phyloP scores from a whole-genome alignment of 2,888 invertebrate genomes.

The Zaprionus bogoriensis region DNA sequence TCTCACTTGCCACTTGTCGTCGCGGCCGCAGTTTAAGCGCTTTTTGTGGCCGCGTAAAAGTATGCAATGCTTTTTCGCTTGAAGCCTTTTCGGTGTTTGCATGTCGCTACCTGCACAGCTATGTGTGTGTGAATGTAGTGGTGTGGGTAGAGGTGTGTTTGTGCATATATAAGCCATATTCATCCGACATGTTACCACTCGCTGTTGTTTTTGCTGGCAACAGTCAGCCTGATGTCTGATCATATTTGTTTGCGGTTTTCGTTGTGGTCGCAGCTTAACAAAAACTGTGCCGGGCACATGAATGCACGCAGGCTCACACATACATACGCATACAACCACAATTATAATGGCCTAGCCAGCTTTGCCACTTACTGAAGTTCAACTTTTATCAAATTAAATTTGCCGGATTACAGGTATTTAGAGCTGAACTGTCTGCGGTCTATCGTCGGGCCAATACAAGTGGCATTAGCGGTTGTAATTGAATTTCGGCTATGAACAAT shows the following conservation, averaged over 20 bases:
- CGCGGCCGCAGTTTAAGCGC: not conserved
- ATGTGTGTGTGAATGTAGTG: not conserved
- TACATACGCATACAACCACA: constrained; percentile 38
- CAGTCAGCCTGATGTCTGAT: constrained; percentile 66
- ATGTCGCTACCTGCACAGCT: constrained; percentile 19
- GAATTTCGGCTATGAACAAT: constrained; percentile 57
- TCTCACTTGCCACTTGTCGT: constrained; percentile 1
- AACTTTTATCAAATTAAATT: constrained; percentile 78
- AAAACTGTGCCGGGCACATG: constrained; percentile 28
- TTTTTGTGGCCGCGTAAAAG: constrained; percentile 54
- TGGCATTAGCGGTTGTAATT: constrained; percentile 79
- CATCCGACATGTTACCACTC: constrained; percentile 59
- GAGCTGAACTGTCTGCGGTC: constrained; percentile 69
- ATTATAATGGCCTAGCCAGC: constrained; percentile 64
- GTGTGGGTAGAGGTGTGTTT: not conserved
- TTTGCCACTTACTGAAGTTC: constrained; percentile 69
- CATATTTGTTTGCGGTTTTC: constrained; percentile 74
- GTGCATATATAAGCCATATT: constrained; percentile 50
- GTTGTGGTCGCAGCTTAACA: constrained; percentile 59
- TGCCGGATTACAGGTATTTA: constrained; percentile 77
- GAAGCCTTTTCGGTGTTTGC: constrained; percentile 26
- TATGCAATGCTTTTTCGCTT: constrained; percentile 50
- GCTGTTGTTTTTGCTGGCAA: constrained; percentile 22
- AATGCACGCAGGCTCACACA: constrained; percentile 11
- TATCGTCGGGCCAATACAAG: constrained; percentile 49